Evolutionary conservation across 2,888 invertebrate genomes (phyloP), one percentile per base, ranked within the genome.

Genomic region (Zaprionus obscuricornis): DNA sequence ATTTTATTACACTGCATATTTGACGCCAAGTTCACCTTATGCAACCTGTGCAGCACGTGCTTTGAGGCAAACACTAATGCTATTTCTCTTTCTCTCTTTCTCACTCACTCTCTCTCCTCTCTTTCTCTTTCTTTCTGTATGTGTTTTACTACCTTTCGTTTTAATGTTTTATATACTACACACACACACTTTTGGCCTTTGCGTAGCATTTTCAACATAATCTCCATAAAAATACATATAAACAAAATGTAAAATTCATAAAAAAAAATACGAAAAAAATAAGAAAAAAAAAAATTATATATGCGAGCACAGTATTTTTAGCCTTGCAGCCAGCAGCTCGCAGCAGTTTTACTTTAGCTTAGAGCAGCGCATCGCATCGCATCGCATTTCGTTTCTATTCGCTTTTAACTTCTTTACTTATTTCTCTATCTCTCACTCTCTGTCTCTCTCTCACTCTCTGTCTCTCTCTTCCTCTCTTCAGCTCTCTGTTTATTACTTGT

Each of bases 201-300:
- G 39, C 31, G n/a, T 8, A 10, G 37, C 49, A 56, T 69, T 39
- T 54, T 59, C 63, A 13, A 51, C 67, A 69, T 69, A 72, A 74
- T 76, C 69, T 73, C 55, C 74, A 75, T 73, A 73, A 73, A 76
- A 64, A 72, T 72, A 66, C 77, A 50, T 62, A 66, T 66, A 73
- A 73, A 69, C 66, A 69, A 76, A 73, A 74, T 76, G 66, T 73
- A 69, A 73, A 74, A 76, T 66, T 73, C 74, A 75, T 75, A 75
- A 73, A 74, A 50, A 31, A 34, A n/a, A 33, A 36, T 8, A 42
- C n/a, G n/a, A n/a, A n/a, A n/a, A n/a, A n/a, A n/a, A n/a, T n/a
- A n/a, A n/a, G n/a, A n/a, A n/a, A n/a, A n/a, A n/a, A n/a, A n/a
- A n/a, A n/a, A n/a, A n/a, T n/a, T n/a, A n/a, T n/a, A 40, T 54